These are phyloP conservation scores for Cyphomyrus plagiostoma DNA, from an alignment of 2,113 vertebrate genomes.

Conservation along the genomic window DNA sequence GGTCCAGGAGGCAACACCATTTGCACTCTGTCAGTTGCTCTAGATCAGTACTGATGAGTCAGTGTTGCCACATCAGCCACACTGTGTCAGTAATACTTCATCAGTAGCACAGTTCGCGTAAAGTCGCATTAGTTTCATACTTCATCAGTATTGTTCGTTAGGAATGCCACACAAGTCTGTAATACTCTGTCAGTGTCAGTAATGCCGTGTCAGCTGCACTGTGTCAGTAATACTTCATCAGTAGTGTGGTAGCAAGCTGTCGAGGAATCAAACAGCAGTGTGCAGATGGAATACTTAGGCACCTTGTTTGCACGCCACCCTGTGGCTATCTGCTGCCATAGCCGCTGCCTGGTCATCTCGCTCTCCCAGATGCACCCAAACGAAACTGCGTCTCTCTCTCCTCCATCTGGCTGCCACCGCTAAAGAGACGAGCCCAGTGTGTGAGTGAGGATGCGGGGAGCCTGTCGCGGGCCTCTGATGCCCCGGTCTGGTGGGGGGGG, in stretches of 20 bases:
- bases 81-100: background rate
- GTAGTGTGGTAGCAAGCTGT: background rate
- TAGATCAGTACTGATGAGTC: background rate
- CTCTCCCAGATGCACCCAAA: background rate
- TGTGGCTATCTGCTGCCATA: background rate
- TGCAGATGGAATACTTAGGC: background rate
- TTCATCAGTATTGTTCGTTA: background rate
- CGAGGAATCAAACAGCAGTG: background rate
- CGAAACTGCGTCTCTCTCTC: background rate
- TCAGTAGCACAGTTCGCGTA: background rate
- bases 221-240: background rate
- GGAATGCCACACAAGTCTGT: background rate
- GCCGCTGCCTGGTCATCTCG: background rate
- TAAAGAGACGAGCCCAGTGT: background rate
- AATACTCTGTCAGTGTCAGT: background rate
- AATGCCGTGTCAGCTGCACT: no score
- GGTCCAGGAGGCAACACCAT: background rate
- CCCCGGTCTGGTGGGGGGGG: background rate
- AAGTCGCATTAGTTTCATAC: background rate
- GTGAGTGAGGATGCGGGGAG: background rate
- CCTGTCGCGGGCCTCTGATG: background rate
- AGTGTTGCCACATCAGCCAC: background rate
- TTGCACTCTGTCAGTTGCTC: background rate
- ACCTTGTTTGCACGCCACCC: background rate
- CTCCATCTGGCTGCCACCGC: background rate